Evolutionary conservation across 2,797 vertebrate genomes (phyloP), one percentile per base, ranked within the genome.

Genomic region (Zalophus californianus): DNA sequence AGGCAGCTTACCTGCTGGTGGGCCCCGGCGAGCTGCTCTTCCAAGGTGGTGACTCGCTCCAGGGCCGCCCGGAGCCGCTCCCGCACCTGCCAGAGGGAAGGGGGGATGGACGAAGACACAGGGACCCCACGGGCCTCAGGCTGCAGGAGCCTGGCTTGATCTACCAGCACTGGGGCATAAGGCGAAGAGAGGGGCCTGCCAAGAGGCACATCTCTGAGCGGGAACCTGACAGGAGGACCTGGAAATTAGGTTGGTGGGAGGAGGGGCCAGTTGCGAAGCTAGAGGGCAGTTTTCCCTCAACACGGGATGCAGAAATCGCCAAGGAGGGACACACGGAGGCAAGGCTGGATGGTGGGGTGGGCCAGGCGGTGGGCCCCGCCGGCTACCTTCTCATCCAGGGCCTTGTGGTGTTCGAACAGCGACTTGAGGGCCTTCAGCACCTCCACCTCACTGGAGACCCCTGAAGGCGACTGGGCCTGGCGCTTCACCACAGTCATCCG

Each of bases 401-500:
- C 99, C 97, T 99, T 99, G 99, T 99, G 99, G 98, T 99, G 99
- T 98, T 99, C 99, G 97, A 99, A 99, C 87, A 99, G 98, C 0
- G 99, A 99, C 98, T 99, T 99, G 88, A 99, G 99, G 3, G 99
- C 99, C 98, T 99, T 99, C 97, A 99, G 99, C 97, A 99, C 99
- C 98, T 99, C 99, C 92, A 99, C 99, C 98, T 99, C 99, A 32
- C 99, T 99, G 98, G 99, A 99, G 82, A 99, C 99, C 54, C 99
- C 99, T 0, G 99, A 99, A 0, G 99, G 99, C 0, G 99, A 99
- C 97, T 99, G 99, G 48, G 99, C 99, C 98, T 99, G 99, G 84
- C 99, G 99, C 97, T 99, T 99, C 97, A 99, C 99, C 98, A 99
- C 99, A 1, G 99, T 99, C 99, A 99, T 99, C 98, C 99, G 99